Evolutionary conservation across 1,140 invertebrate genomes (phyloP).

Genomic region (Ptiloglossa arizonensis): DNA sequence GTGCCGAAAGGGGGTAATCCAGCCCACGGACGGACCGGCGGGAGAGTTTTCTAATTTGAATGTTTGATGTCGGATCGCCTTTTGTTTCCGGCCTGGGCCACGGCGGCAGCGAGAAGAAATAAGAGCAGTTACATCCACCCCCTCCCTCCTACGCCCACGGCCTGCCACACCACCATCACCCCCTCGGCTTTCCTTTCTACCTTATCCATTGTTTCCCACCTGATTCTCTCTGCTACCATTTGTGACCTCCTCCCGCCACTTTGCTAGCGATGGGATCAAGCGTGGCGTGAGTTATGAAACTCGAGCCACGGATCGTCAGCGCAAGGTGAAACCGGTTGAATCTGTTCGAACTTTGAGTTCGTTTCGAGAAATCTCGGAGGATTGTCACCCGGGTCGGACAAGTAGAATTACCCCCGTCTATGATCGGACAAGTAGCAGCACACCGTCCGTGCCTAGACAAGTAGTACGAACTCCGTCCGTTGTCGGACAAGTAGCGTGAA

Average conservation of each 20-base stretch:
- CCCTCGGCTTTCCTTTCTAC: slow-evolving; percentile 49
- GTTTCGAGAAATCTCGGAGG: too few relatives aligned
- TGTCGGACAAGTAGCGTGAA: too few relatives aligned
- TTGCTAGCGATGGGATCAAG: slow-evolving; percentile 32
- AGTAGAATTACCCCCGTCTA: too few relatives aligned
- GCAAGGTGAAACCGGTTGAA: too few relatives aligned
- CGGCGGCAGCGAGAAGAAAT: slow-evolving; percentile 51
- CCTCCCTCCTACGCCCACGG: not conserved
- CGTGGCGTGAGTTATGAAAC: not conserved
- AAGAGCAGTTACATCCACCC: slow-evolving; percentile 55
- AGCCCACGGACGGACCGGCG: slow-evolving; percentile 45
- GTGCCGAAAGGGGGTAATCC: slow-evolving; percentile 52
- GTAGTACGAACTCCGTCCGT: too few relatives aligned
- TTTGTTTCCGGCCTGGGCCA: slow-evolving; percentile 58
- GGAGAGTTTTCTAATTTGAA: slow-evolving; percentile 69
- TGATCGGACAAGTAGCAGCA: too few relatives aligned
- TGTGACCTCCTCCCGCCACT: slow-evolving; percentile 49
- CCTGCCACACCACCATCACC: slow-evolving; percentile 10
- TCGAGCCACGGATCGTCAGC: too few relatives aligned
- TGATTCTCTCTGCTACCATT: slow-evolving; percentile 56
- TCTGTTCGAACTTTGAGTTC: too few relatives aligned
- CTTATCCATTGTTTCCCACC: slow-evolving; percentile 60
- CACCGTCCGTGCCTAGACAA: too few relatives aligned
- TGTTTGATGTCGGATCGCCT: slow-evolving; percentile 71
- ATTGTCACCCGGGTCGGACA: too few relatives aligned